These are phyloP conservation scores for Oreochromis spilurus DNA, from an alignment of 2,113 vertebrate species.

Conservation along the genomic window DNA sequence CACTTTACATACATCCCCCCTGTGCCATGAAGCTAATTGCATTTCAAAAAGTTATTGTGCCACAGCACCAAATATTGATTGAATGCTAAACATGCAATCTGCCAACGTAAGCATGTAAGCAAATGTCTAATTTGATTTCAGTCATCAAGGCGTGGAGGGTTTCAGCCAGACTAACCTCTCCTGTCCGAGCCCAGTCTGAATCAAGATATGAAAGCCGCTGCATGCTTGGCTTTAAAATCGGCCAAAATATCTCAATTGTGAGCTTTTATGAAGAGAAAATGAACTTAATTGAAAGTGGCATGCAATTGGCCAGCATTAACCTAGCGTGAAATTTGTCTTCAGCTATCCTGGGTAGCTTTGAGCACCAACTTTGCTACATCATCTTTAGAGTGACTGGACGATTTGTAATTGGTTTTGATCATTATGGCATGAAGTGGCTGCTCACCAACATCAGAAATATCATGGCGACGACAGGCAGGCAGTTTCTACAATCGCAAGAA, in stretches of 20 bases:
- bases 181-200: constrained; percentile 46
- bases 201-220: constrained; percentile 53
- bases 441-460: constrained; percentile 7
- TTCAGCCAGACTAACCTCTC: constrained; percentile 21
- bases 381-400: constrained; percentile 39
- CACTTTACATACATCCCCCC: constrained; percentile 65
- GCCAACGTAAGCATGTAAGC: constrained; percentile 53
- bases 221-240: constrained; percentile 45
- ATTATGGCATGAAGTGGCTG: constrained; percentile 37
- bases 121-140: constrained; percentile 65
- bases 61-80: constrained; percentile 69
- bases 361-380: constrained; percentile 40
- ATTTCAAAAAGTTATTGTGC: constrained; percentile 65
- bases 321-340: constrained; percentile 69
- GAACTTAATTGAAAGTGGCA: constrained; percentile 72
- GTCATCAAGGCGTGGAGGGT: neutral
- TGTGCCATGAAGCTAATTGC: constrained; percentile 66
- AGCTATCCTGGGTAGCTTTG: constrained; percentile 23
- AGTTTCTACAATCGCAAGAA: neutral
- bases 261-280: constrained; percentile 49
- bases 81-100: constrained; percentile 66
- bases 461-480: neutral
- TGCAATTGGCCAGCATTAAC: constrained; percentile 67
- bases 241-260: constrained; percentile 64
- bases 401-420: constrained; percentile 54